Conservation (phyloP, 2,113 vertebrate species). For the Brachypodius melanocephalos region DNA sequence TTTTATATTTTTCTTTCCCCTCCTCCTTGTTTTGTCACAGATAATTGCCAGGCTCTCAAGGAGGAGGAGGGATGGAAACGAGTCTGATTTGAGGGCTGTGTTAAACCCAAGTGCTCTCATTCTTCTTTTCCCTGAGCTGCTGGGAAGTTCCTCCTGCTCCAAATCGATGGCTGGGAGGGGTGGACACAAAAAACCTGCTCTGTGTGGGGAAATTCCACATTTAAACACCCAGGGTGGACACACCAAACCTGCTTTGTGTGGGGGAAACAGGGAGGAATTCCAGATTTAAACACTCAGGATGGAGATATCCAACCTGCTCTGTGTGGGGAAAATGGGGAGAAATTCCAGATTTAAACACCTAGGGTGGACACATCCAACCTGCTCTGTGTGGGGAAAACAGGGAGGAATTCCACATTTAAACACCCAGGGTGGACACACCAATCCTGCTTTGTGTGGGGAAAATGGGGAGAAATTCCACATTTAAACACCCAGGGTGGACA, state of each 20-base stretch:
- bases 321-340: too few species aligned
- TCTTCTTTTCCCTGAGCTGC: not conserved
- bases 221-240: not conserved
- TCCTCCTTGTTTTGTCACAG: not conserved
- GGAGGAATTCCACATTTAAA: not conserved
- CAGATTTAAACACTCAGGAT: not conserved
- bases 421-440: too few species aligned
- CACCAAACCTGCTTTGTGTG: not conserved
- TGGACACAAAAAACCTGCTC: not conserved
- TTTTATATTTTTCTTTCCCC: too few species aligned
- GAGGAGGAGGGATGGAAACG: not conserved
- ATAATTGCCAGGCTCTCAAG: conserved; percentile 4
- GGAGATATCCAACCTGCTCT: too few species aligned
- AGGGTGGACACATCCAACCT: too few species aligned
- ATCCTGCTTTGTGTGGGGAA: too few species aligned
- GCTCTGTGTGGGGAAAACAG: not conserved
- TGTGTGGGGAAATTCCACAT: not conserved
- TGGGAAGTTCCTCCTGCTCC: conserved; percentile 1
- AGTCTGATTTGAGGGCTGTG: too few species aligned
- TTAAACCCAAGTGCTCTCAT: not conserved
- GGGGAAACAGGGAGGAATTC: not conserved
- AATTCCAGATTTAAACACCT: too few species aligned
- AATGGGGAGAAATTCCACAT: too few species aligned
- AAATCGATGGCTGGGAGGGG: not conserved
- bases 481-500: too few species aligned